Conservation (phyloP, 1,140 invertebrate genomes). For the Lucilia cuprina region DNA sequence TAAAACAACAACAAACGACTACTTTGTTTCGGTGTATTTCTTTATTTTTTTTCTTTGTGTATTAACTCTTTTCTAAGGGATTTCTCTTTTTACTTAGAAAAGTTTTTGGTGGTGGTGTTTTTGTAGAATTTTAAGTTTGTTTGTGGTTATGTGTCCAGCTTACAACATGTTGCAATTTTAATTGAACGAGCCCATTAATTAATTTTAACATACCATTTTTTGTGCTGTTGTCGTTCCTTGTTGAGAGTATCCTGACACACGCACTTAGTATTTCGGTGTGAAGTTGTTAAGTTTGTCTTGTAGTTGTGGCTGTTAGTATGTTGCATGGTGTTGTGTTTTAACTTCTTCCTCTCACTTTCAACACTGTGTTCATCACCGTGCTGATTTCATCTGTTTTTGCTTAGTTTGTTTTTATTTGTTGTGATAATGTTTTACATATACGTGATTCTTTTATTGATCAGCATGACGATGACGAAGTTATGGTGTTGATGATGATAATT, state of each 20-base stretch:
- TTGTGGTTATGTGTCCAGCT: constrained; percentile 5
- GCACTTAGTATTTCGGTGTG: constrained; percentile 27
- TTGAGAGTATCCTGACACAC: not conserved
- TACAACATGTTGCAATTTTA: constrained; percentile 39
- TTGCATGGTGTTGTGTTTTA: constrained; percentile 9
- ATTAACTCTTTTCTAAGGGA: not conserved
- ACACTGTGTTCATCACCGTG: not conserved
- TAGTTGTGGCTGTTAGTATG: not conserved
- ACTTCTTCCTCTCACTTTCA: not conserved
- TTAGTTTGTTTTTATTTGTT: not conserved
- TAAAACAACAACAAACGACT: not conserved
- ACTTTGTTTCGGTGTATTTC: not conserved
- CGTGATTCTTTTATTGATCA: constrained; percentile 24
- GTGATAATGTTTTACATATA: constrained; percentile 24
- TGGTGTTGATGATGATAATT: not conserved
- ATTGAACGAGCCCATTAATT: constrained; percentile 40
- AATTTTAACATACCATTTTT: constrained; percentile 30
- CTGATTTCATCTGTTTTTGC: not conserved
- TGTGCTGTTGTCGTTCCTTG: not conserved
- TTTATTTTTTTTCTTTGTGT: not conserved
- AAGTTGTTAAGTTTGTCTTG: constrained; percentile 23
- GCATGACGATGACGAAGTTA: not conserved
- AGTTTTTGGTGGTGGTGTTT: not conserved
- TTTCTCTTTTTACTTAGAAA: not conserved
- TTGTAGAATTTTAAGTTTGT: not conserved